Base-by-base conservation (phyloP, 2,888 invertebrate species). In the Eugnorisma glareosa region DNA sequence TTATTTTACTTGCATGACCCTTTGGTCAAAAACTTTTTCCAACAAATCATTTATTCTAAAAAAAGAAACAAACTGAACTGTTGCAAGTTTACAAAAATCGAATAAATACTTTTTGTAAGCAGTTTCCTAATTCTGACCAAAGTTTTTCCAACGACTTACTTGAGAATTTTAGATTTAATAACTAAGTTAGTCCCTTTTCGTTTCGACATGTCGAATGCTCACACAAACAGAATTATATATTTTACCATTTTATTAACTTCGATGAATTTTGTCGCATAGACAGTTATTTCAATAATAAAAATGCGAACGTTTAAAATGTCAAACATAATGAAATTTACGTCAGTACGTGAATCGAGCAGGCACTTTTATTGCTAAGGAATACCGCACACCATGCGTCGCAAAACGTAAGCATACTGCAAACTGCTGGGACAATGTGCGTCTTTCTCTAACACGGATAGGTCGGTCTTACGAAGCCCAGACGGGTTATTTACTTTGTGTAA, bases 231-330 rank as follows among this genome's bases (percentile, higher is more conserved):
- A 77, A 64, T 66, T 54, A 51, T 43, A 37, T 21, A 54, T 63
- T 66, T 71, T 8, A 37, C 4, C 24, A 64, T 79, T 84, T 67
- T 43, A 70, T 57, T 18, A 13, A 63, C 28, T 24, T 31, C 51
- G 73, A 66, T 70, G 64, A 51, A 63, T 64, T 70, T 67, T 61
- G 43, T 70, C 54, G 15, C 21, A 3, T 24, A 21, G 21, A 18
- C 61, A 48, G 35, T 63, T 68, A 63, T 79, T 86, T 83, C 48
- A 74, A 72, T 48, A 69, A 72, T 43, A 72, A 69, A 86, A 82
- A 69, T 35, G 31, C n/a, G 28, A 70, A 67, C 61, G n/a, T 83
- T 72, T 35, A 18, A 74, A 69, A 66, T 67, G 28, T 57, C 75
- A 72, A 31, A 64, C 28, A 1, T 63, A 73, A 86, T 57, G 13